Evolutionary conservation across 1,140 invertebrate genomes (phyloP).

Genomic region (Ruditapes philippinarum): DNA sequence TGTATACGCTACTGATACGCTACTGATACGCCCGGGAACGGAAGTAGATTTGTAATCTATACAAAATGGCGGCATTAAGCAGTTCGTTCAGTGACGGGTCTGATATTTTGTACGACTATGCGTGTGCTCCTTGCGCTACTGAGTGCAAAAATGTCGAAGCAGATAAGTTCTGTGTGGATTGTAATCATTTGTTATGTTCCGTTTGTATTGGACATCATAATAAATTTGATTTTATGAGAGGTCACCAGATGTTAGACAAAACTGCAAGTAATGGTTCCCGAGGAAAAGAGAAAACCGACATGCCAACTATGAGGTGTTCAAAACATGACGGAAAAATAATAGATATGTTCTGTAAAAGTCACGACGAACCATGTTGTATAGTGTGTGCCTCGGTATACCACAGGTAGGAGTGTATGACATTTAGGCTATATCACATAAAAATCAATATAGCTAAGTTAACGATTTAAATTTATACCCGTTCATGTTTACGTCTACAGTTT

Average conservation of each 20-base stretch:
- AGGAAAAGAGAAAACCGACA: not conserved
- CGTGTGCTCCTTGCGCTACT: not conserved
- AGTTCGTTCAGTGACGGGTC: not conserved
- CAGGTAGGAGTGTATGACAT: too few species aligned
- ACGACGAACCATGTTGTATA: constrained; percentile 19
- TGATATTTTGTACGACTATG: not conserved
- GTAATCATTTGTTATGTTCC: not conserved
- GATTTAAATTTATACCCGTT: too few species aligned
- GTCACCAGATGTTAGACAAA: constrained; percentile 18
- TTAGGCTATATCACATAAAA: too few species aligned
- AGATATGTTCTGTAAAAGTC: constrained; percentile 12
- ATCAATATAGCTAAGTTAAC: too few species aligned
- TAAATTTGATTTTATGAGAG: constrained; percentile 23
- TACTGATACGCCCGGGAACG: too few species aligned
- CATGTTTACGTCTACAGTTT: too few species aligned
- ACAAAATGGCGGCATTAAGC: not conserved
- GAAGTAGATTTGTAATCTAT: too few species aligned
- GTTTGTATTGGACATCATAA: constrained; percentile 6
- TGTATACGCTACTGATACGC: too few species aligned
- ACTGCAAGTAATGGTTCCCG: not conserved
- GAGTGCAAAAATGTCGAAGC: not conserved
- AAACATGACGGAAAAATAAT: constrained; percentile 22
- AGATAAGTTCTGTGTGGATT: constrained; percentile 17
- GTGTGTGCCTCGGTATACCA: not conserved
- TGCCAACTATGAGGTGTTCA: not conserved